A percentile compares a stretch with the other conserved stretches of the same genome.
These are phyloP conservation scores for Upupa epops DNA, from an alignment of 2,113 vertebrate species.

Conservation along the genomic window DNA sequence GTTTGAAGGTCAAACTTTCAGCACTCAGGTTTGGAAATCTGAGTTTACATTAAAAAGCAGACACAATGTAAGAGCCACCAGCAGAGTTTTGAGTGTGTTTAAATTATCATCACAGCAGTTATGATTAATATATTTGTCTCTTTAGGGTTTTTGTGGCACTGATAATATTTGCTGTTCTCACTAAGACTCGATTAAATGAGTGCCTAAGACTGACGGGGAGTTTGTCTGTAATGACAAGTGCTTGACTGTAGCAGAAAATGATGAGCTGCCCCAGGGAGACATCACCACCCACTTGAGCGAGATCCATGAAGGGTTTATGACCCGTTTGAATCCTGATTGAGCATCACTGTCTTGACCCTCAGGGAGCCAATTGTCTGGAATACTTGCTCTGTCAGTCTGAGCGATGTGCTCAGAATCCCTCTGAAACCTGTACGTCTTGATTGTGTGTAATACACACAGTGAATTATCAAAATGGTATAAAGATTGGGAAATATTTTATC, in stretches of 20 bases:
- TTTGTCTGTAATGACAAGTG: slow-evolving; percentile 80
- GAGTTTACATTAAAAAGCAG: neutral
- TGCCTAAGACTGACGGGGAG: slow-evolving; percentile 69
- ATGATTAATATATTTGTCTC: slow-evolving; percentile 67
- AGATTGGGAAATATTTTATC: slow-evolving; percentile 42
- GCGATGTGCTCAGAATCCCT: slow-evolving; percentile 76
- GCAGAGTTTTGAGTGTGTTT: slow-evolving; percentile 21
- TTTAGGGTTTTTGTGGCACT: slow-evolving; percentile 52
- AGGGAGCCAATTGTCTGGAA: slow-evolving; percentile 80
- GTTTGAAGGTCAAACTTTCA: neutral
- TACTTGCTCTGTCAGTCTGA: slow-evolving; percentile 80
- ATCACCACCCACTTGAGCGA: slow-evolving; percentile 79
- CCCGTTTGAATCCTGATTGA: slow-evolving; percentile 82
- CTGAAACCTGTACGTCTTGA: slow-evolving; percentile 50
- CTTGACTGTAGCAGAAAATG: slow-evolving; percentile 75
- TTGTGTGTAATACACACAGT: slow-evolving; percentile 63
- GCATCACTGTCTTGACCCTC: slow-evolving; percentile 78
- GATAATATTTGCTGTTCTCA: slow-evolving; percentile 57
- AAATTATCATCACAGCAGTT: slow-evolving; percentile 22
- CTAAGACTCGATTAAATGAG: slow-evolving; percentile 72
- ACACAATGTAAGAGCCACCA: neutral
- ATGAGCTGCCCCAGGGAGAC: slow-evolving; percentile 79
- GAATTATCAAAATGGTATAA: slow-evolving; percentile 66
- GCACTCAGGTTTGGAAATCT: neutral
- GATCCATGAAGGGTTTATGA: slow-evolving; percentile 82